These are phyloP conservation scores for Piliocolobus tephrosceles DNA, from an alignment of 2,113 vertebrate genomes.

Conservation along the genomic window DNA sequence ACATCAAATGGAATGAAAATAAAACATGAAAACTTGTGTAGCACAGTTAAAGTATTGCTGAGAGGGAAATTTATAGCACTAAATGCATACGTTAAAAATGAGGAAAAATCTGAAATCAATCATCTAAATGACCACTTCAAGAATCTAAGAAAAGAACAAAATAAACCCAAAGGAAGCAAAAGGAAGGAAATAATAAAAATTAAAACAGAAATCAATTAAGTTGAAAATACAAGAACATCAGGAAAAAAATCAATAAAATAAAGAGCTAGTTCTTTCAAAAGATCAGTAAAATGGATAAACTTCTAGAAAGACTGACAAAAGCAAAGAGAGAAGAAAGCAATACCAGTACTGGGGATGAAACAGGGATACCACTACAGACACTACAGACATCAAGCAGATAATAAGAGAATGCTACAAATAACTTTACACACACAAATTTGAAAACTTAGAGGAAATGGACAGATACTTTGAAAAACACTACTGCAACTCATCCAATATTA, in stretches of 20 bases:
- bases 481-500: neutral
- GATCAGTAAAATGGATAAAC: neutral
- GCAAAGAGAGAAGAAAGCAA: neutral
- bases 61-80: neutral
- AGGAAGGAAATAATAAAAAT: neutral
- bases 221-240: neutral
- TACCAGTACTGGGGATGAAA: neutral
- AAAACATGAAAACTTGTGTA: neutral
- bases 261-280: neutral
- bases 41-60: neutral
- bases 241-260: neutral
- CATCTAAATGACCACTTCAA: neutral
- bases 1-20: neutral
- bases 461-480: neutral
- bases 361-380: neutral
- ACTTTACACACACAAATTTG: neutral
- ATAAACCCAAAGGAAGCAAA: neutral
- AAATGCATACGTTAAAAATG: neutral
- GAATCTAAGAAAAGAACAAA: neutral
- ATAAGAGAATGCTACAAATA: neutral
- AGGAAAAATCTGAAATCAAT: neutral
- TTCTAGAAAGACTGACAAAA: neutral
- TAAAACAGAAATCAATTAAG: neutral
- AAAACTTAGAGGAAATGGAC: neutral
- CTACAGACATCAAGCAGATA: neutral